A percentile compares a stretch with the other conserved stretches of the same genome.
These are phyloP conservation scores for Panthera uncia DNA, from an alignment of 2,113 vertebrate genomes.

Conservation along the genomic window DNA sequence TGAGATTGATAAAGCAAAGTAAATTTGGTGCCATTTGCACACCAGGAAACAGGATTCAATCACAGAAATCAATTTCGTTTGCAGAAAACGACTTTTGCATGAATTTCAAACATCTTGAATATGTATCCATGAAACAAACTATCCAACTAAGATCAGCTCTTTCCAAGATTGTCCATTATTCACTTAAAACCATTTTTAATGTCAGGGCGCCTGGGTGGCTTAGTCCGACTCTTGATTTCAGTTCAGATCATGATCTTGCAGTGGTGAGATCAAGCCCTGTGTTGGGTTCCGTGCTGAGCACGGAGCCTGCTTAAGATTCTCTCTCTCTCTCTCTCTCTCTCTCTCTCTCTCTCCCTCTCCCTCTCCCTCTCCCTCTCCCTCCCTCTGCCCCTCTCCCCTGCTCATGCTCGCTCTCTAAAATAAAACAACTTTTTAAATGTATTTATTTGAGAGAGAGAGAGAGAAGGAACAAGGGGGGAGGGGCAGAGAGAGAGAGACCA, in stretches of 20 bases:
- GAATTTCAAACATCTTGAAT: constrained; percentile 1
- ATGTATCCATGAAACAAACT: neutral
- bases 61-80: neutral
- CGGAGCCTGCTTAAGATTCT: neutral
- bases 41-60: neutral
- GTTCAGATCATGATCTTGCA: neutral
- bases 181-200: neutral
- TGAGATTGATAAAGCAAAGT: neutral
- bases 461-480: too few species aligned
- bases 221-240: neutral
- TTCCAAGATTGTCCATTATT: neutral
- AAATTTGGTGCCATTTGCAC: constrained; percentile 12
- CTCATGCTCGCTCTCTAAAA: too few species aligned
- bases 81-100: constrained; percentile 22
- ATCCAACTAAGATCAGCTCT: neutral
- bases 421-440: too few species aligned
- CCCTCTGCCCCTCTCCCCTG: neutral
- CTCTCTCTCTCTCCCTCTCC: too few species aligned
- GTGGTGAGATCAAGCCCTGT: neutral
- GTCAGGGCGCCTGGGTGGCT: neutral
- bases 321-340: neutral
- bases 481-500: neutral
- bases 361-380: too few species aligned
- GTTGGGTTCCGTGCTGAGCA: neutral
- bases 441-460: too few species aligned